These are phyloP conservation scores for Corythoichthys intestinalis DNA, from an alignment of 2,113 vertebrate genomes.

Conservation along the genomic window DNA sequence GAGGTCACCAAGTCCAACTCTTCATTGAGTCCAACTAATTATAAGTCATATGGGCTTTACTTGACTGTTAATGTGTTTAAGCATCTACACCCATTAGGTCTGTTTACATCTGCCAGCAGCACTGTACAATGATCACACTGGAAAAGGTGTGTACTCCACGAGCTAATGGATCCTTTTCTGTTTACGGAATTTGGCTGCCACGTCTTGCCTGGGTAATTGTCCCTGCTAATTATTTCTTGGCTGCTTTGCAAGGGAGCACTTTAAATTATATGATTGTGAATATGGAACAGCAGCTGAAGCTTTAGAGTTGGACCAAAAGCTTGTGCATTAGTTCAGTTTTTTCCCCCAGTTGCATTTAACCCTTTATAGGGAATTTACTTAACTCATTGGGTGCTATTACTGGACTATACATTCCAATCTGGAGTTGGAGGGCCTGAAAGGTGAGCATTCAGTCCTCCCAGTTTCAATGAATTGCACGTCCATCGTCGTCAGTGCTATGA, in stretches of 20 bases:
- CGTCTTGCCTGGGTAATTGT: conserved; percentile 57
- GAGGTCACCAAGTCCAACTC: background rate
- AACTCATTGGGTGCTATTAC: too few relatives aligned
- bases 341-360: too few relatives aligned
- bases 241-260: conserved; percentile 40
- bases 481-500: too few relatives aligned
- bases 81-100: conserved; percentile 40
- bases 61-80: conserved; percentile 36
- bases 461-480: too few relatives aligned
- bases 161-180: conserved; percentile 59
- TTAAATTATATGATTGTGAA: conserved; percentile 35
- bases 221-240: conserved; percentile 53
- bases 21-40: conserved; percentile 39
- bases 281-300: conserved; percentile 1
- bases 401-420: too few relatives aligned
- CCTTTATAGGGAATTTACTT: too few relatives aligned
- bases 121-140: conserved; percentile 30
- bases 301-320: conserved; percentile 21
- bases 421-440: too few relatives aligned
- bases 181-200: conserved; percentile 51
- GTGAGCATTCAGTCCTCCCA: too few relatives aligned
- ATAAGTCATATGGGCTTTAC: conserved; percentile 15
- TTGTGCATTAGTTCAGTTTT: background rate
- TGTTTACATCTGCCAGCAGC: conserved; percentile 44
- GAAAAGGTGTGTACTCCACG: conserved; percentile 36